Evolutionary conservation across 2,888 invertebrate species (phyloP), one percentile per base, ranked within the genome.

Genomic region (Ormia ochracea): DNA sequence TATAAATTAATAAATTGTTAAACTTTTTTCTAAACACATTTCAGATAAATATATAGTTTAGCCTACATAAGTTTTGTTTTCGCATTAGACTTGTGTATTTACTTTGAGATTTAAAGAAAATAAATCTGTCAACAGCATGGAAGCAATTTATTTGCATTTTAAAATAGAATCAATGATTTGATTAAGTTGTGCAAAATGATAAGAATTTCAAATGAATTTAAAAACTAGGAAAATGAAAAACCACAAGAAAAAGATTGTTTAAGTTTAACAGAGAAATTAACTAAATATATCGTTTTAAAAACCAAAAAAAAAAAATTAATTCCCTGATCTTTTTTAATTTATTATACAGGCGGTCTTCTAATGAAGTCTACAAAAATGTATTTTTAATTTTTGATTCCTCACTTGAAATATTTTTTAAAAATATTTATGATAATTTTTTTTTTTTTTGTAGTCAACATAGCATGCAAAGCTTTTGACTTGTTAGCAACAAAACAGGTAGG

Each of bases 11-110:
- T 54, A 54, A 54, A 33, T 56, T 65, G 28, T 26, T 56, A 28
- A 28, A 2, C n/a, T 21, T 63, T 54, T 73, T 28, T 45, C 31
- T 54, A 26, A 48, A 48, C 10, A 23, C 21, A 65, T 50, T 58
- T 58, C 9, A 58, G 45, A 65, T 58, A 58, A 65, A 56, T 73
- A 74, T 56, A 74, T 65, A 48, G 19, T 65, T 73, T 56, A 65
- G 73, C 48, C 65, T 58, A 65, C 63, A 48, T 43, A 54, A 31
- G 23, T 10, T 56, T n/a, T 28, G 31, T 65, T 56, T 45, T 52
- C 19, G 10, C 28, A 52, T 36, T 56, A 38, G 5, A 63, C 17
- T 43, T 41, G 17, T 26, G 10, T 56, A 7, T 17, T n/a, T 26
- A n/a, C 52, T 36, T 23, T 26, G 23, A 14, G 14, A 17, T 54